Base-by-base conservation (phyloP, 2,113 vertebrate genomes). In the Charadrius vociferus region DNA sequence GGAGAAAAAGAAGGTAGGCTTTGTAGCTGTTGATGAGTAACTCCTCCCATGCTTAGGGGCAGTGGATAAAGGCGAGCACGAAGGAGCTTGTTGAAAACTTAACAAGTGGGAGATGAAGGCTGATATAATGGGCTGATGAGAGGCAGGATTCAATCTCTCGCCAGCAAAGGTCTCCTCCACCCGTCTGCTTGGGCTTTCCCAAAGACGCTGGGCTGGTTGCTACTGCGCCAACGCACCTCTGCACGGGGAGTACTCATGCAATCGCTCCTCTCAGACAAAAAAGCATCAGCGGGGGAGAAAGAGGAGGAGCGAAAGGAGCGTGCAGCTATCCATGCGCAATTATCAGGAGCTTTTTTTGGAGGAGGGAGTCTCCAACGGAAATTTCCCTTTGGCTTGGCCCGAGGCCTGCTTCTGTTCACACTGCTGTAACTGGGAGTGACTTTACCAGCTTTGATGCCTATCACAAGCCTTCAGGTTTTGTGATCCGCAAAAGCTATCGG, bases 31-130 rank as follows among this genome's bases (percentile, higher is more conserved):
- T 82, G 39, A 41, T 77, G 71, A 94, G n/a, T 14, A 58, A 66
- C 95, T 73, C 90, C 95, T 92, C 96, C 97, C 87, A 80, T 53
- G 96, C 96, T 95, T 13, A 62, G 81, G 93, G 95, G 85, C 85
- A 94, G 58, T 1, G 90, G 92, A 79, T 93, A 43, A 79, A 95
- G 89, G 20, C 89, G 39, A 94, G 92, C 92, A 93, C 14, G 49
- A 96, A 96, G 71, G 66, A 96, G 92, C 96, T 90, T 90, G 92
- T 49, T 86, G 55, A 27, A 80, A 95, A 86, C 27, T 41, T 14
- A 61, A 68, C 62, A 77, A 86, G 85, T 70, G 82, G 70, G 81
- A 96, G 92, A 88, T 74, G 95, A 88, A 88, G 79, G 87, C 50
- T 4, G 49, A 87, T 50, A 50, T 47, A 90, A 93, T 6, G 74